These are phyloP conservation scores for Yasuhikotakia modesta DNA, from an alignment of 2,797 vertebrate species.

Conservation along the genomic window DNA sequence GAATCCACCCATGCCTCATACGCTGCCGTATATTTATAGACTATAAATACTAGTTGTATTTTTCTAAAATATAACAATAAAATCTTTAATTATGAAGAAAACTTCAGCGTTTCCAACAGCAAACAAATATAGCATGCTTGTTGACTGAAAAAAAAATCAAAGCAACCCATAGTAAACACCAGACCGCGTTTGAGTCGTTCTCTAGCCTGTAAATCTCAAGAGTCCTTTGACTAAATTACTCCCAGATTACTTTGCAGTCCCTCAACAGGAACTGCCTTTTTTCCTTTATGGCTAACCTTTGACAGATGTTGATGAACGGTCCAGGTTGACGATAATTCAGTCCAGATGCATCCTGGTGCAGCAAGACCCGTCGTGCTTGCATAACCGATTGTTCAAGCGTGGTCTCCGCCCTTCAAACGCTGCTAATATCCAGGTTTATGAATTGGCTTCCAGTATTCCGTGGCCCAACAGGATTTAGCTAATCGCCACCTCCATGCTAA, in stretches of 20 bases:
- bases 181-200: constrained; percentile 63
- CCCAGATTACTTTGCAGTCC: constrained; percentile 79
- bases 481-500: constrained; percentile 50
- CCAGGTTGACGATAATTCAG: constrained; percentile 70
- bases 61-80: neutral
- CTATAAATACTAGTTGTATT: constrained; percentile 8
- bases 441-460: constrained; percentile 35
- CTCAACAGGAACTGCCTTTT: constrained; percentile 82
- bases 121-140: constrained; percentile 16
- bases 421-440: constrained; percentile 47
- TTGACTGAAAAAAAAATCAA: constrained; percentile 48
- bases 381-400: constrained; percentile 43
- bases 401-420: constrained; percentile 3
- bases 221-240: constrained; percentile 78
- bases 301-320: constrained; percentile 80
- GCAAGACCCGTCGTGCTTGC: constrained; percentile 42
- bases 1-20: constrained; percentile 1
- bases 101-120: neutral
- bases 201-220: constrained; percentile 68
- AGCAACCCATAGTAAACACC: constrained; percentile 63
- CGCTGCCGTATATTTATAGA: constrained; percentile 28
- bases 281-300: constrained; percentile 81
- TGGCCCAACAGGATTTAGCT: constrained; percentile 45
- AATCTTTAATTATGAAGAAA: constrained; percentile 8
- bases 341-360: constrained; percentile 68